Conservation (phyloP, 2,888 invertebrate genomes). For the Drosophila barbarae region DNA sequence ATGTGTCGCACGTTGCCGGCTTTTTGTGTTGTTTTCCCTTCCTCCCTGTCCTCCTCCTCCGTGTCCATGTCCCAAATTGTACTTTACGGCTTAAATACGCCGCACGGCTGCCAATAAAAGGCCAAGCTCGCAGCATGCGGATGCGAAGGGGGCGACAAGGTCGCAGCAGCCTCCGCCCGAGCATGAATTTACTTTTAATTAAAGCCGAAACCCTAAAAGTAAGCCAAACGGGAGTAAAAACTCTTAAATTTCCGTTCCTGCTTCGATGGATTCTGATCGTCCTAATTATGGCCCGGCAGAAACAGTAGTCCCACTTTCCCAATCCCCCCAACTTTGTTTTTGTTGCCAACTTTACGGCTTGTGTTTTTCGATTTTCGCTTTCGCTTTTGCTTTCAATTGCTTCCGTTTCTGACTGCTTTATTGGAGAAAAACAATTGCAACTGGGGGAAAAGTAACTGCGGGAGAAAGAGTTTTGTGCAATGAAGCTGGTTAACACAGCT, state of each 20-base stretch:
- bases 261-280: conserved; percentile 31
- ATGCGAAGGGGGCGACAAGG: conserved; percentile 20
- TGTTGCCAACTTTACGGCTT: conserved; percentile 7
- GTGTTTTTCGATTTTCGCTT: conserved; percentile 7
- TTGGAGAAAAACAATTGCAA: conserved; percentile 5
- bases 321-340: background rate
- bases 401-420: background rate
- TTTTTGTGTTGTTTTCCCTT: conserved; percentile 5
- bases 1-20: conserved; percentile 44
- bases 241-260: conserved; percentile 16
- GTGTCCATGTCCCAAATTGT: conserved; percentile 55
- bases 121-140: background rate
- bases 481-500: background rate
- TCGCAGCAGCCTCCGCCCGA: conserved; percentile 19
- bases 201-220: conserved; percentile 33
- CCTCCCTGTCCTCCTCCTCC: conserved; percentile 9
- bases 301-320: background rate
- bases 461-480: background rate
- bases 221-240: conserved; percentile 11
- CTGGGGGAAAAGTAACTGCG: background rate
- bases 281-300: conserved; percentile 11
- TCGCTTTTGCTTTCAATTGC: conserved; percentile 6
- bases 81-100: conserved; percentile 65
- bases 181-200: conserved; percentile 56
- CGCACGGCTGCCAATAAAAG: conserved; percentile 51